phyloP scores from a whole-genome alignment of 30 jellyfish, hydroid and myxozoan genomes.

The Catostylus mosaicus region DNA sequence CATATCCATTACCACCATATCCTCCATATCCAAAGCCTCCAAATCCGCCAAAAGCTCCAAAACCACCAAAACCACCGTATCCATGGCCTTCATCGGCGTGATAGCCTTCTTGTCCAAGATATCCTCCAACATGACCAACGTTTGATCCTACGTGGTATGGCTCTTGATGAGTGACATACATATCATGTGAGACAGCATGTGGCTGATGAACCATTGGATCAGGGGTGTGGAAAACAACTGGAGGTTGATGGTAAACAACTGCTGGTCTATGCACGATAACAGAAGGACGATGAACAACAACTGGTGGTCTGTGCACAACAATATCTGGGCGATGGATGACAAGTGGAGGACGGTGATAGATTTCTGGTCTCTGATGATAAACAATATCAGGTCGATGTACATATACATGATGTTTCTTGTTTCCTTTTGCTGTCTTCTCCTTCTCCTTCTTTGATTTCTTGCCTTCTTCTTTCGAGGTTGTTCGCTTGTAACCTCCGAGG shows the following conservation, averaged over 20 bases:
- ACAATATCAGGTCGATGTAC: constrained; percentile 84
- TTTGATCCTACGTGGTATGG: constrained; percentile 78
- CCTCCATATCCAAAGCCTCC: constrained; percentile 34
- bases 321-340: constrained; percentile 85
- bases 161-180: constrained; percentile 80
- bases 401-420: constrained; percentile 80
- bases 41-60: constrained; percentile 9
- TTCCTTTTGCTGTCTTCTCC: constrained; percentile 35
- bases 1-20: constrained; percentile 37
- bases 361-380: constrained; percentile 86
- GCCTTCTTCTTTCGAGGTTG: not conserved
- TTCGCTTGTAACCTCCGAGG: constrained; percentile 38
- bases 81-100: constrained; percentile 27
- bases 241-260: constrained; percentile 90
- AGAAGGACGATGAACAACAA: constrained; percentile 81
- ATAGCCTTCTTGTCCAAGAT: constrained; percentile 5
- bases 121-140: constrained; percentile 34
- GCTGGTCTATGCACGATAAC: constrained; percentile 90
- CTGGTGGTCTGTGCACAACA: constrained; percentile 83
- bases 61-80: constrained; percentile 55
- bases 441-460: constrained; percentile 10
- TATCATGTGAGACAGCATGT: constrained; percentile 80
- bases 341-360: constrained; percentile 87
- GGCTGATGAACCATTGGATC: constrained; percentile 86
- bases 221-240: constrained; percentile 92